phyloP scores from a whole-genome alignment of 1,140 invertebrate genomes.

The Megalopta genalis region DNA sequence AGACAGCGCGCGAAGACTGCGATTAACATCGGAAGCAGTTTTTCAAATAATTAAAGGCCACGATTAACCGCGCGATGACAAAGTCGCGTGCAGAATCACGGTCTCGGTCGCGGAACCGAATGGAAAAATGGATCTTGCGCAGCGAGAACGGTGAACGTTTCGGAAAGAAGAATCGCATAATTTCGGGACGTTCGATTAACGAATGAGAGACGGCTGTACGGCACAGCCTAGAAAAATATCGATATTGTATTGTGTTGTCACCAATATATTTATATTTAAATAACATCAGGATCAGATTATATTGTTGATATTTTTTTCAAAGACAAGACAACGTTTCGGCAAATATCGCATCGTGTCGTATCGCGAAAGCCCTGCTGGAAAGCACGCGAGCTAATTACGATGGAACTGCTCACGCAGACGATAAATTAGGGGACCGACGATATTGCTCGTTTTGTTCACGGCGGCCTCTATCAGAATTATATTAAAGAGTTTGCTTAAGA shows the following conservation, averaged over 20 bases:
- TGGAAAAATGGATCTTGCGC: too few species aligned
- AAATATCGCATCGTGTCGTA: too few species aligned
- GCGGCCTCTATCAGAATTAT: neutral
- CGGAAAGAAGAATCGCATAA: neutral
- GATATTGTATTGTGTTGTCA: too few species aligned
- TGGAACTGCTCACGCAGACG: neutral
- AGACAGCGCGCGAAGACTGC: neutral
- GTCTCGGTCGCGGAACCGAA: too few species aligned
- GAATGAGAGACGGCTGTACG: neutral
- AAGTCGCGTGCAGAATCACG: too few species aligned
- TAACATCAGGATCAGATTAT: too few species aligned
- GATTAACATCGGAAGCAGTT: neutral
- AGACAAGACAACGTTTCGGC: too few species aligned
- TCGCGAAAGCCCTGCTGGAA: neutral
- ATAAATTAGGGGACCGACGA: neutral
- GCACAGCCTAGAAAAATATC: too few species aligned
- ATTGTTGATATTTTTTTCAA: too few species aligned
- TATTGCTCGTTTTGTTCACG: neutral
- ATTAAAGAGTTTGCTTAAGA: constrained; percentile 8
- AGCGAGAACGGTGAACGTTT: neutral
- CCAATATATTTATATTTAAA: too few species aligned
- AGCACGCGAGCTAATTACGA: neutral
- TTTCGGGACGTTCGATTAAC: neutral
- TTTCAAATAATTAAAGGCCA: neutral
- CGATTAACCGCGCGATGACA: neutral